Conservation (phyloP, 1,140 invertebrate species). For the Cyphomyrmex costatus region DNA sequence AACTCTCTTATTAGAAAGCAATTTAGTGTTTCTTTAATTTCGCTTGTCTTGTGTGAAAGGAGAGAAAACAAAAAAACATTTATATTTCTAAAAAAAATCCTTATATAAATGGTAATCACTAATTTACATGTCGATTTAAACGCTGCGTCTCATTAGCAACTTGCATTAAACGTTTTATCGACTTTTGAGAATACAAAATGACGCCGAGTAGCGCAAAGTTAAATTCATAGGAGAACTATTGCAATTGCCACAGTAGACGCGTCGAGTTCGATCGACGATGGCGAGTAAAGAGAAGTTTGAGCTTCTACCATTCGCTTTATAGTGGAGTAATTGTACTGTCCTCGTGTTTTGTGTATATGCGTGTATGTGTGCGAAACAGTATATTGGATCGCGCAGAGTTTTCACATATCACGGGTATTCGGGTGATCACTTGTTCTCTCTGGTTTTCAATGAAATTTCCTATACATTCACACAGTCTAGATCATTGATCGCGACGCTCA, state of each 20-base stretch:
- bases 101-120: background rate
- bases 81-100: background rate
- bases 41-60: background rate
- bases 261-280: constrained; percentile 26
- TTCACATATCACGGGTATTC: constrained; percentile 44
- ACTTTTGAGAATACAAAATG: constrained; percentile 4
- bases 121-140: background rate
- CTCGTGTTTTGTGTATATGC: background rate
- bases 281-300: constrained; percentile 56
- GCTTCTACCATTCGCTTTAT: constrained; percentile 37
- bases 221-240: constrained; percentile 29
- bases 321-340: constrained; percentile 54
- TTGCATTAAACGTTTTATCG: background rate
- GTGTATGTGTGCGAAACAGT: constrained; percentile 1
- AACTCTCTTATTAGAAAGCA: background rate
- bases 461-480: background rate
- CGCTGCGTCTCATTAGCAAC: no score
- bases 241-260: background rate
- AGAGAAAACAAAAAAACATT: background rate
- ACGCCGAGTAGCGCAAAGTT: background rate
- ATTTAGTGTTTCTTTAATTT: background rate
- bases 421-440: constrained; percentile 19
- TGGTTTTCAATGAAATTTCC: constrained; percentile 19
- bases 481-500: constrained; percentile 22
- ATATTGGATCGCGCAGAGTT: constrained; percentile 53